These are phyloP conservation scores for Paramisgurnus dabryanus DNA, from an alignment of 2,113 vertebrate genomes.

Conservation along the genomic window DNA sequence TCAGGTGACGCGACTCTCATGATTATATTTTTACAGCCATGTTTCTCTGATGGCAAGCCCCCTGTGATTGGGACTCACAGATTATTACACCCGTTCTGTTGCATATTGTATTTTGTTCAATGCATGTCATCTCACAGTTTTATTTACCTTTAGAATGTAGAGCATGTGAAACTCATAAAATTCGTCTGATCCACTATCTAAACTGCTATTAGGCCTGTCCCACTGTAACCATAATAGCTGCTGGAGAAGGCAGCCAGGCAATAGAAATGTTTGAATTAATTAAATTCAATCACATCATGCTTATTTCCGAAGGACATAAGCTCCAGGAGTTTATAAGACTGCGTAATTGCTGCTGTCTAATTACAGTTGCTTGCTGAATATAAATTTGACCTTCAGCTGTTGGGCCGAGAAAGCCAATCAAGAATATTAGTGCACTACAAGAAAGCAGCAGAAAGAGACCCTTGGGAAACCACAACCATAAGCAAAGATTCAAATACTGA, in stretches of 20 bases:
- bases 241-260: conserved; percentile 20
- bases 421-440: conserved; percentile 82
- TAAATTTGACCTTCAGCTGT: conserved; percentile 90
- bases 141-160: conserved; percentile 29
- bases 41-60: conserved; percentile 24
- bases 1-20: conserved; percentile 10
- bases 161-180: conserved; percentile 16
- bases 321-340: conserved; percentile 75
- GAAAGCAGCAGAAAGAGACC: conserved; percentile 80
- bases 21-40: conserved; percentile 35
- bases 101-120: neutral
- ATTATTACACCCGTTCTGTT: conserved; percentile 21
- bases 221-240: conserved; percentile 21
- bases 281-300: conserved; percentile 71
- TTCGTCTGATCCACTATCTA: conserved; percentile 9
- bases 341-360: conserved; percentile 79
- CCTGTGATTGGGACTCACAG: conserved; percentile 19
- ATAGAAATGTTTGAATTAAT: conserved; percentile 68
- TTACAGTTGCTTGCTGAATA: conserved; percentile 84
- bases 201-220: conserved; percentile 15
- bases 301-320: conserved; percentile 65
- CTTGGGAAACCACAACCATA: conserved; percentile 79
- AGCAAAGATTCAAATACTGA: conserved; percentile 75
- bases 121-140: neutral
- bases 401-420: conserved; percentile 86